Evolutionary conservation across 2,797 vertebrate genomes (phyloP).

Genomic region (Myotis planiceps): DNA sequence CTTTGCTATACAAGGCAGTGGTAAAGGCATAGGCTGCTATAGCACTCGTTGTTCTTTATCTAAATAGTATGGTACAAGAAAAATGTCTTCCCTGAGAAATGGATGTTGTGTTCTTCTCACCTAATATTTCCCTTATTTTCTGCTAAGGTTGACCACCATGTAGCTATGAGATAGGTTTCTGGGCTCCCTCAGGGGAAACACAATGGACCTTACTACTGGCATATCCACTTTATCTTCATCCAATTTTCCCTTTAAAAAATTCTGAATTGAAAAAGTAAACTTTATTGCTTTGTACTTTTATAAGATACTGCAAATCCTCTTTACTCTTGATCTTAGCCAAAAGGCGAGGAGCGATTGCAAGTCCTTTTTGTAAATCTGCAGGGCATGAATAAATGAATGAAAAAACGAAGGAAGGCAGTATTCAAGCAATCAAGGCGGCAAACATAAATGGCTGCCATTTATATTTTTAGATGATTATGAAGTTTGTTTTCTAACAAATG

Average conservation of each 20-base stretch:
- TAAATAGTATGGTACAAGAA: not conserved
- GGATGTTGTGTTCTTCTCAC: not conserved
- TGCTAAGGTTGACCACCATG: not conserved
- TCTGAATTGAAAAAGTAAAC: not conserved
- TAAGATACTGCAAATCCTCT: not conserved
- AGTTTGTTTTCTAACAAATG: not conserved
- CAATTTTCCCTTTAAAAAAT: not conserved
- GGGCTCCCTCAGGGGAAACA: not conserved
- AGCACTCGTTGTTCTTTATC: not conserved
- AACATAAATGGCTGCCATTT: not conserved
- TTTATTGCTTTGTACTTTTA: not conserved
- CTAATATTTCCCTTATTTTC: not conserved
- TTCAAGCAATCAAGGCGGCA: not conserved
- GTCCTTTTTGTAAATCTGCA: not conserved
- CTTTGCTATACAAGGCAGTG: not conserved
- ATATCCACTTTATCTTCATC: not conserved
- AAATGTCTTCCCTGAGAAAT: not conserved
- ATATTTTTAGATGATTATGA: constrained; percentile 3
- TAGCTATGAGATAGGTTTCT: not conserved
- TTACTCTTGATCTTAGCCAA: not conserved
- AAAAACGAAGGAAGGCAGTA: not conserved
- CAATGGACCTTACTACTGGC: not conserved
- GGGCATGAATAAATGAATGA: not conserved
- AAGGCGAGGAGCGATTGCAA: not conserved
- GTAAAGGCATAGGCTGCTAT: not conserved